Conservation (phyloP, 2,888 invertebrate species). For the Dilophus febrilis region DNA sequence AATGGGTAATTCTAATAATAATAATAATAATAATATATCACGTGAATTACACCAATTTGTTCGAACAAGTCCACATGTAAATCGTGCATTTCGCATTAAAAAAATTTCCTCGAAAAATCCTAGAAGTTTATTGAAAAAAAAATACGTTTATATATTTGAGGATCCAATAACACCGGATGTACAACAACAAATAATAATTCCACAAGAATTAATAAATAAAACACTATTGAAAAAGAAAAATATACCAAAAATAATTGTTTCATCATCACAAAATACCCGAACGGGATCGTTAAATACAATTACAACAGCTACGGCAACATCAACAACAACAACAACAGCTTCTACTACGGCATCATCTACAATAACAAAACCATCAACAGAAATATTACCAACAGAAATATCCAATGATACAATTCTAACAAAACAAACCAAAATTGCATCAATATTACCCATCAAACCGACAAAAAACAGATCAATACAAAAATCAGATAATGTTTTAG, state of each 20-base stretch:
- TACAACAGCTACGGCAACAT: too few species aligned
- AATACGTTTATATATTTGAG: neutral
- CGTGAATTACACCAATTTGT: slow-evolving; percentile 1
- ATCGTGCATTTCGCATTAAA: neutral
- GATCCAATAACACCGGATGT: neutral
- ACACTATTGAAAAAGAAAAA: neutral
- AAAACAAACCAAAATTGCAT: too few species aligned
- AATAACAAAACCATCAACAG: too few species aligned
- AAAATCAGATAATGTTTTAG: neutral
- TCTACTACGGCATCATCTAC: too few species aligned
- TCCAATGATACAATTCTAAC: too few species aligned
- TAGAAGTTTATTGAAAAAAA: slow-evolving; percentile 7
- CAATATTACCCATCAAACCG: neutral
- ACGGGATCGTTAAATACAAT: too few species aligned
- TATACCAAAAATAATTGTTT: too few species aligned
- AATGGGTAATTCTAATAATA: slow-evolving; percentile 3
- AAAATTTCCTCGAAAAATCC: slow-evolving; percentile 1
- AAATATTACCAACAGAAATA: too few species aligned
- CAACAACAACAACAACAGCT: too few species aligned
- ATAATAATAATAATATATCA: neutral
- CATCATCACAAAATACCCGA: too few species aligned
- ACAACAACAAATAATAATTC: neutral
- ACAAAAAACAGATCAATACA: neutral
- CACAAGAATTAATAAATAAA: neutral
- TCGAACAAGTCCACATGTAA: neutral